These are phyloP conservation scores for Dromococcyx pavoninus DNA, from an alignment of 2,797 vertebrate species.

Conservation along the genomic window DNA sequence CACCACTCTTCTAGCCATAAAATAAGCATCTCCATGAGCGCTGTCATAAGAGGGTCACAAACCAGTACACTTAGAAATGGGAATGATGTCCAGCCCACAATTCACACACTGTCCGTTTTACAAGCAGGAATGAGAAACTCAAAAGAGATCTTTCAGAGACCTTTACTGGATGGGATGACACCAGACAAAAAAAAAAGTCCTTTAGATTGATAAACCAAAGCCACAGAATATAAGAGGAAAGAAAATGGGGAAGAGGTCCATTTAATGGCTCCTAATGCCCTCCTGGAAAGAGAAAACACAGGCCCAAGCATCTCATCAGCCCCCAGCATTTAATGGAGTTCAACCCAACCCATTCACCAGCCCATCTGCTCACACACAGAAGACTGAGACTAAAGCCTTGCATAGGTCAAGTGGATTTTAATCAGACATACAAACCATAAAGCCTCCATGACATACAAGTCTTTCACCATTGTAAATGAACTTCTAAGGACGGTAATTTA, in stretches of 20 bases:
- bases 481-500: neutral
- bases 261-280: neutral
- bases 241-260: neutral
- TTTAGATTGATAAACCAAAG: neutral
- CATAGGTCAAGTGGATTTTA: neutral
- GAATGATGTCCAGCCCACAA: neutral
- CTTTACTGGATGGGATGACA: neutral
- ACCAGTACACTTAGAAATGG: neutral
- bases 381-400: neutral
- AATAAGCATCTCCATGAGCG: accelerated
- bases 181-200: neutral
- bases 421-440: neutral
- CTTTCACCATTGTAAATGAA: neutral
- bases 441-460: neutral
- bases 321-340: neutral
- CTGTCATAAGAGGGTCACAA: neutral
- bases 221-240: neutral
- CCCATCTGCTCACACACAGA: neutral
- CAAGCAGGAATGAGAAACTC: neutral
- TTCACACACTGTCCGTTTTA: neutral
- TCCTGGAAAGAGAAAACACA: neutral
- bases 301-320: neutral
- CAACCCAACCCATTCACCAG: neutral
- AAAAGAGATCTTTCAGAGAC: accelerated
- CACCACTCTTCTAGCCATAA: neutral